Evolutionary conservation across 2,888 invertebrate species (phyloP).

Genomic region (Calameuta pallipes): DNA sequence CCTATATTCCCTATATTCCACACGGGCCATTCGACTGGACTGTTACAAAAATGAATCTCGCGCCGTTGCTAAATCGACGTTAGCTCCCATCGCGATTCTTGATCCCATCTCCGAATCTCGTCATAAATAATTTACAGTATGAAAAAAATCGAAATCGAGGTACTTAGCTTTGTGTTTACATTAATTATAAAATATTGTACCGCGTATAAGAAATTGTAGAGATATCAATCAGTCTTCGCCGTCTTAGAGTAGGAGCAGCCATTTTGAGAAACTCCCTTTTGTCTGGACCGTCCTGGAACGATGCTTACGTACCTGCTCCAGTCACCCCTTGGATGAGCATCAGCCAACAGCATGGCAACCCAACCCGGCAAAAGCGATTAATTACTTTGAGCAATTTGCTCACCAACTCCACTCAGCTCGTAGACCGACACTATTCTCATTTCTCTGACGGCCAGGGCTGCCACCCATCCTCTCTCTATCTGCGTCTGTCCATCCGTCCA

Average conservation of each 20-base stretch:
- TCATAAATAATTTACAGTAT: background rate
- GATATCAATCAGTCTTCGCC: background rate
- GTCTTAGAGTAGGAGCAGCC: conserved; percentile 39
- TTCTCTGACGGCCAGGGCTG: conserved; percentile 54
- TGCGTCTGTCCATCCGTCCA: conserved; percentile 18
- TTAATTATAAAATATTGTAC: background rate
- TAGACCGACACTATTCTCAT: conserved; percentile 65
- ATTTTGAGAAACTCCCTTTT: conserved; percentile 50
- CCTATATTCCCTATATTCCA: background rate
- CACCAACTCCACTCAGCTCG: conserved; percentile 64
- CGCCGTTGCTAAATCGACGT: background rate
- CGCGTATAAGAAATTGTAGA: background rate
- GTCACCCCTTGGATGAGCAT: conserved; percentile 60
- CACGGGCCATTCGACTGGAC: background rate
- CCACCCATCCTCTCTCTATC: conserved; percentile 24
- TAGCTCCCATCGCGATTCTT: background rate
- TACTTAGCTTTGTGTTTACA: background rate
- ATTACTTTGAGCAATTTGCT: conserved; percentile 66
- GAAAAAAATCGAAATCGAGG: no score
- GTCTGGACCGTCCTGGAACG: background rate
- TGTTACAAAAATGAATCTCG: background rate
- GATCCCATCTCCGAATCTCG: background rate
- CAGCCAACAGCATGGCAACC: conserved; percentile 59
- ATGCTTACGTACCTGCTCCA: conserved; percentile 23
- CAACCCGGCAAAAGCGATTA: conserved; percentile 65